Percentiles rank a stretch among this genome's conserved stretches.
Conservation (phyloP, 2,113 vertebrate species). For the Cathartes aura region DNA sequence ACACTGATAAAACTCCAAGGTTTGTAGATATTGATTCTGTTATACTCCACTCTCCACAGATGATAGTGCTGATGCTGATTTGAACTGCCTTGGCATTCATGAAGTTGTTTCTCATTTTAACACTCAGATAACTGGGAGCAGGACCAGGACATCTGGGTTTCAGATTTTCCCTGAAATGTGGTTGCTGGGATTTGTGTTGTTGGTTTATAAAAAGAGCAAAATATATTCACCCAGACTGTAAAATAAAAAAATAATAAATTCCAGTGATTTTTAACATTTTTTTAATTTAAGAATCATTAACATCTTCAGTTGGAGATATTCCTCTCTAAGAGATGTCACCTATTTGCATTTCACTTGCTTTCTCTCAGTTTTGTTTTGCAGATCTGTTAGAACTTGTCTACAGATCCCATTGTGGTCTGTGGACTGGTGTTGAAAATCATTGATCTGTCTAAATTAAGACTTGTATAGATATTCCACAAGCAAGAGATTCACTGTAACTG, state of each 20-base stretch:
- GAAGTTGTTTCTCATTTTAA: slow-evolving; percentile 15
- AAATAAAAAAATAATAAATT: neutral
- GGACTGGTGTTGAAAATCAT: neutral
- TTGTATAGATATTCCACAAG: neutral
- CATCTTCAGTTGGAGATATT: neutral
- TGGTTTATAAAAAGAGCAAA: neutral
- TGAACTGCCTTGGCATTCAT: neutral
- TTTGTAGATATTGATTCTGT: neutral
- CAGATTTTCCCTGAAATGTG: neutral
- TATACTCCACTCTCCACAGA: neutral
- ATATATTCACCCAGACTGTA: neutral
- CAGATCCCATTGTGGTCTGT: neutral
- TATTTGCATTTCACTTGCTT: neutral
- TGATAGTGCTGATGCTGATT: neutral
- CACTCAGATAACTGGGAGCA: neutral
- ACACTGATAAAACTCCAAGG: neutral
- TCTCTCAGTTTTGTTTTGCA: neutral
- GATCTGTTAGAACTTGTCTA: neutral
- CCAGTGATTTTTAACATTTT: neutral
- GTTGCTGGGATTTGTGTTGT: neutral
- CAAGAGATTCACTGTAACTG: neutral
- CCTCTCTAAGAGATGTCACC: neutral
- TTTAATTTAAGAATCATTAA: neutral
- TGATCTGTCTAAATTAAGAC: neutral
- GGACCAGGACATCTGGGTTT: slow-evolving; percentile 34